Evolutionary conservation across 2,113 vertebrate genomes (phyloP).

Genomic region (Clinocottus analis): DNA sequence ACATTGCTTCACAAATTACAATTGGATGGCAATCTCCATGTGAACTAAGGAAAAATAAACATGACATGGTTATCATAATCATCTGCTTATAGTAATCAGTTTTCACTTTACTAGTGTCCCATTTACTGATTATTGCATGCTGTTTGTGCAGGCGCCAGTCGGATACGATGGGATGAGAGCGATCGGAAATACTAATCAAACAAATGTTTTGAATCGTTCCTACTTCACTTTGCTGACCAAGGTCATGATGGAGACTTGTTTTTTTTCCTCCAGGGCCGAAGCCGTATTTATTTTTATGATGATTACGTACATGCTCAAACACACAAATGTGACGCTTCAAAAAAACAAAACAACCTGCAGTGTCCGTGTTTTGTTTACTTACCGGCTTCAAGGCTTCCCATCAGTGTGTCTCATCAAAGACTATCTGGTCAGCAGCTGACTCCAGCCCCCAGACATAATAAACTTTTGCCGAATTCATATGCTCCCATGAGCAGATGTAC

Average conservation of each 20-base stretch:
- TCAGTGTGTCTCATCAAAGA: neutral
- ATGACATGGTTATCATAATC: too few species aligned
- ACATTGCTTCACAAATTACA: too few species aligned
- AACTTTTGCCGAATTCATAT: neutral
- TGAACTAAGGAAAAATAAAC: too few species aligned
- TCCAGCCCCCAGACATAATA: neutral
- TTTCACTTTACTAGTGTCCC: too few species aligned
- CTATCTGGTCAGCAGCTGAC: conserved; percentile 23
- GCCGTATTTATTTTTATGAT: too few species aligned
- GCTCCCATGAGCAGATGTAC: neutral
- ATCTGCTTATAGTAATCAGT: too few species aligned
- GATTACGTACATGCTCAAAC: neutral
- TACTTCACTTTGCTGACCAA: neutral
- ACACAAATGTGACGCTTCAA: neutral
- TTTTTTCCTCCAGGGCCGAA: neutral
- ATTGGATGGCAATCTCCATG: too few species aligned
- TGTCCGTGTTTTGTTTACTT: neutral
- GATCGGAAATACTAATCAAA: neutral
- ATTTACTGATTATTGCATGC: neutral
- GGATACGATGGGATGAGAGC: neutral
- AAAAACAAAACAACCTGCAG: too few species aligned
- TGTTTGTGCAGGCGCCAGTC: neutral
- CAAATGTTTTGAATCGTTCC: neutral
- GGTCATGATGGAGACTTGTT: neutral
- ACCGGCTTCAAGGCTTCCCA: neutral